Evolutionary conservation across 2,113 vertebrate genomes (phyloP), one percentile per base, ranked within the genome.

Genomic region (Mustelus asterias): DNA sequence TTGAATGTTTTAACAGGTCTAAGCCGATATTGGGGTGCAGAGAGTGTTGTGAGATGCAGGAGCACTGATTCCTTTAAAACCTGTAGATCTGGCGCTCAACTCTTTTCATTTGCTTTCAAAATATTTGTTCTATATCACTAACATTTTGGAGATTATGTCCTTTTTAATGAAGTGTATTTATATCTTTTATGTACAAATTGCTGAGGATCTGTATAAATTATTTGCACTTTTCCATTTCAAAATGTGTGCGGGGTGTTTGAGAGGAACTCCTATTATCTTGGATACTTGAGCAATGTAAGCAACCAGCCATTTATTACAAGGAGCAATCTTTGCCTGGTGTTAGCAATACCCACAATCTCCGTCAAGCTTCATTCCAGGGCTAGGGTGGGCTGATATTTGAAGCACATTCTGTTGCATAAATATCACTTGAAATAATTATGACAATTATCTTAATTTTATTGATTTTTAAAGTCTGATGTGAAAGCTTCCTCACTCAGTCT

Each of bases 41-140:
- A 16, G n/a, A 67, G n/a, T 89, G 48, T 67, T 37, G 22, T 18
- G 33, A 65, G 41, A 93, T 93, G 33, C 33, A 37, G 89, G 60
- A 20, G 60, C 89, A 65, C 89, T 24, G n/a, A 65, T 93, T 37
- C 58, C 89, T 65, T 93, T 93, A 65, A 58, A 93, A 93, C 18
- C 89, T 67, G 89, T 93, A 41, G 29, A 63, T 63, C 88, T n/a
- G 88, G 54, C 60, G 60, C 88, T 60, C 54, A n/a, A 11, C 58
- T 26, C 26, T 90, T 92, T 60, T n/a, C 29, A 92, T 92, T 63
- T 22, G 0, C 60, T 67, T 37, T 33, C 60, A 65, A 93, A 63
- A 20, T 37, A 93, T 65, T 93, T 67, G 89, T 93, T 63, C 54
- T 92, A 92, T 92, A 5, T 89, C n/a, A 80, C n/a, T 60, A 89